Evolutionary conservation across 1,140 invertebrate species (phyloP), one percentile per base, ranked within the genome.

Genomic region (Meloidogyne chitwoodi): DNA sequence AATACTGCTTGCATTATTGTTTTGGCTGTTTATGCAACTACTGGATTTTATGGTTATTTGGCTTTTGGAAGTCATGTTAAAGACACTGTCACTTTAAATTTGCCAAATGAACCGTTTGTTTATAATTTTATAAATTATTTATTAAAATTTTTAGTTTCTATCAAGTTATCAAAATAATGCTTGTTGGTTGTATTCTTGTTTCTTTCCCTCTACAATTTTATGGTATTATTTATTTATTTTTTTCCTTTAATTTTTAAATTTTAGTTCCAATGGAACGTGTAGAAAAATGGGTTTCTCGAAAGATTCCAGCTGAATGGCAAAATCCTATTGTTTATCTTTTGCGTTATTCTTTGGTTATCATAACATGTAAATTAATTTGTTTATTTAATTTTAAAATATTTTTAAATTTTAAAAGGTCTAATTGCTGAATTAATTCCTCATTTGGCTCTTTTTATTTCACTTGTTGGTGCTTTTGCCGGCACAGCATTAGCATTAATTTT

Each of bases 41-140:
- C 85, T 11, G 85, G 87, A 69, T 87, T 85, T 65, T 85, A 84
- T 75, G 87, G 87, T 56, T 87, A 87, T 75, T 72, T 88, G 29
- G 79, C 83, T 64, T 86, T 85, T 44, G 87, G 87, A 26, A 72
- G 83, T 61, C 44, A 69, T 68, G 82, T 88, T n/a, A 73, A 89
- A 76, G 85, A 85, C 41, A 86, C 84, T 11, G 69, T 87, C 14
- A 83, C 87, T 14, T 66, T 87, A 19, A 87, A 87, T 69, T 38
- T 87, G 29, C 82, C 84, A 22, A 70, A 78, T n/a, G 56, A 64
- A 64, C 71, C 71, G 71, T 73, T 11, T 26, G 70, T 19, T 41
- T 48, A 73, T 14, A 26, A 62, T 0, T 29, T 62, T 26, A 19
- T 31, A 48, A 48, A 29, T 22, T n/a, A n/a, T n/a, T 22, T 16